A percentile compares a stretch with the other conserved stretches of the same genome.
Evolutionary conservation across 2,888 invertebrate species (phyloP).

Genomic region (Eumacrocentrus americanus): DNA sequence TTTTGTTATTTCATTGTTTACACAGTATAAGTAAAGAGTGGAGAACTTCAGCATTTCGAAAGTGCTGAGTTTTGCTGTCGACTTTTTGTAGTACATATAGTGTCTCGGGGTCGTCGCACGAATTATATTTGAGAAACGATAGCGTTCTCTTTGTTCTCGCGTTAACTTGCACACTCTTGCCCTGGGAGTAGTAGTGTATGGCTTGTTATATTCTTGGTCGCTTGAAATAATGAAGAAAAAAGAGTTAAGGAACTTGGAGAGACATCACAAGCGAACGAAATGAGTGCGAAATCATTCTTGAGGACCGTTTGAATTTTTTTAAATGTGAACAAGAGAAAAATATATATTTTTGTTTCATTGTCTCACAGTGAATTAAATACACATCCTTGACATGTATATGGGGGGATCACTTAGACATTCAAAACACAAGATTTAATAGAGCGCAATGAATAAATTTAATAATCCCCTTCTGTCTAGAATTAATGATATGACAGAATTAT

Average conservation of each 20-base stretch:
- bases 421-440: conserved; percentile 5
- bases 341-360: no score
- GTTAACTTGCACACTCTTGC: conserved; percentile 10
- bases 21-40: no score
- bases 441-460: not conserved
- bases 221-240: not conserved
- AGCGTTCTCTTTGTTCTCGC: conserved; percentile 31
- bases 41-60: no score
- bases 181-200: not conserved
- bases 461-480: conserved; percentile 11
- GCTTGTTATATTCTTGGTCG: conserved; percentile 13
- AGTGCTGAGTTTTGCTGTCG: conserved; percentile 9
- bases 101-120: conserved; percentile 28
- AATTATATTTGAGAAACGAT: conserved; percentile 37
- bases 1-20: no score
- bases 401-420: not conserved
- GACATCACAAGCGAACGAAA: no score
- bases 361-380: no score
- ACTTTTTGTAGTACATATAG: not conserved
- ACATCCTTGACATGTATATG: not conserved
- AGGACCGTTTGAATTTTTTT: no score
- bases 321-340: no score
- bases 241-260: no score
- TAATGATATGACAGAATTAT: conserved; percentile 15
- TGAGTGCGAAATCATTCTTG: no score